Evolutionary conservation across 2,888 invertebrate species (phyloP).

Genomic region (Troilus luridus): DNA sequence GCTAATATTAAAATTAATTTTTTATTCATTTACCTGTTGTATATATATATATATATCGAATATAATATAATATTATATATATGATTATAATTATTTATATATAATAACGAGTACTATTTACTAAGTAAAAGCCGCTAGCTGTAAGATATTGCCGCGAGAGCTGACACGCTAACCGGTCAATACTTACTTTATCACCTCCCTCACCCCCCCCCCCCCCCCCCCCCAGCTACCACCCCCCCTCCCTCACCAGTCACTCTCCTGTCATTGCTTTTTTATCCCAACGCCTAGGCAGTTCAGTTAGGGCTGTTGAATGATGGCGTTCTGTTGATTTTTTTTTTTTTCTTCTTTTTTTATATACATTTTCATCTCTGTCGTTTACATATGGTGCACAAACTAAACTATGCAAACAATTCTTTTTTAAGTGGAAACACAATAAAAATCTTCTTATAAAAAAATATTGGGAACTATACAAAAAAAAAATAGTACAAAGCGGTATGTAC

Average conservation of each 20-base stretch:
- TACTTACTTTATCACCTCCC: constrained; percentile 30
- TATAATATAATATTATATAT: neutral
- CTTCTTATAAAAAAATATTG: too few species aligned
- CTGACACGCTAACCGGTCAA: constrained; percentile 16
- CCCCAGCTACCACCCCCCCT: neutral
- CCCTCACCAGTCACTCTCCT: neutral
- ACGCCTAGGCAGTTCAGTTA: neutral
- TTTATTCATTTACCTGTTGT: too few species aligned
- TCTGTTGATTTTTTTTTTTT: neutral
- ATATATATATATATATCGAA: too few species aligned
- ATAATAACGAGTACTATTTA: neutral
- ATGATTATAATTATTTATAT: neutral
- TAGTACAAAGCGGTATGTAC: too few species aligned
- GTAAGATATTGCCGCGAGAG: neutral
- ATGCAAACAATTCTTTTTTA: too few species aligned
- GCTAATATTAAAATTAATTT: too few species aligned
- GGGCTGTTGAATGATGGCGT: neutral
- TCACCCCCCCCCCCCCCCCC: neutral
- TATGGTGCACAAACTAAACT: too few species aligned
- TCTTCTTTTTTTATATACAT: too few species aligned
- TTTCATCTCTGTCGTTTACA: too few species aligned
- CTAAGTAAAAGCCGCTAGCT: neutral
- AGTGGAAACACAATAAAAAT: too few species aligned
- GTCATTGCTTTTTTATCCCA: constrained; percentile 23
- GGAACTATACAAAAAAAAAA: too few species aligned